Conservation (phyloP, 1,140 invertebrate species). For the Rhagoletis zephyria region DNA sequence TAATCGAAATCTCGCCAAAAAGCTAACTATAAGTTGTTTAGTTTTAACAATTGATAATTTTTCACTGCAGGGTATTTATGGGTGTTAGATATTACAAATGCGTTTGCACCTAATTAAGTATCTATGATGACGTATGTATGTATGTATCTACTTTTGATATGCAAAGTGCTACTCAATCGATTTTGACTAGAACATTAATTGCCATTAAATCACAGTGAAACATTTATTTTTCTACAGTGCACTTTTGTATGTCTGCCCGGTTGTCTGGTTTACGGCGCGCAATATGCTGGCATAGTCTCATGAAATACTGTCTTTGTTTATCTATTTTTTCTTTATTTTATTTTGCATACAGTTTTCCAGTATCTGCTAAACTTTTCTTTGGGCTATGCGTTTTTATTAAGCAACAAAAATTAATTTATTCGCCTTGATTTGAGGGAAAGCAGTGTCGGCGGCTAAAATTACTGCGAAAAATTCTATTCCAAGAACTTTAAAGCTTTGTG, state of each 20-base stretch:
- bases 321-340: neutral
- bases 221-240: conserved; percentile 58
- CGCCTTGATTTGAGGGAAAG: too few species aligned
- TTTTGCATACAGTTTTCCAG: neutral
- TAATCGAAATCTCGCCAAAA: too few species aligned
- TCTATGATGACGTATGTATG: neutral
- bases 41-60: too few species aligned
- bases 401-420: too few species aligned
- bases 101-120: neutral
- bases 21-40: too few species aligned
- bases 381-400: too few species aligned
- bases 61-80: too few species aligned
- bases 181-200: neutral
- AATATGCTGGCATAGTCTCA: neutral
- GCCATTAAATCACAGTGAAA: conserved; percentile 62
- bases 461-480: too few species aligned
- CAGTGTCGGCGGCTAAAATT: too few species aligned
- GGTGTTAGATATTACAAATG: too few species aligned
- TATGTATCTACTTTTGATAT: neutral
- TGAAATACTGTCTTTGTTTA: neutral
- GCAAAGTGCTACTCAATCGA: neutral
- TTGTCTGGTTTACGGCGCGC: neutral
- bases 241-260: conserved; percentile 54
- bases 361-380: too few species aligned
- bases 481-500: too few species aligned